Percentiles rank a stretch among this genome's conserved stretches.
phyloP scores from a whole-genome alignment of 2,797 vertebrate genomes.

The Psittacula echo region DNA sequence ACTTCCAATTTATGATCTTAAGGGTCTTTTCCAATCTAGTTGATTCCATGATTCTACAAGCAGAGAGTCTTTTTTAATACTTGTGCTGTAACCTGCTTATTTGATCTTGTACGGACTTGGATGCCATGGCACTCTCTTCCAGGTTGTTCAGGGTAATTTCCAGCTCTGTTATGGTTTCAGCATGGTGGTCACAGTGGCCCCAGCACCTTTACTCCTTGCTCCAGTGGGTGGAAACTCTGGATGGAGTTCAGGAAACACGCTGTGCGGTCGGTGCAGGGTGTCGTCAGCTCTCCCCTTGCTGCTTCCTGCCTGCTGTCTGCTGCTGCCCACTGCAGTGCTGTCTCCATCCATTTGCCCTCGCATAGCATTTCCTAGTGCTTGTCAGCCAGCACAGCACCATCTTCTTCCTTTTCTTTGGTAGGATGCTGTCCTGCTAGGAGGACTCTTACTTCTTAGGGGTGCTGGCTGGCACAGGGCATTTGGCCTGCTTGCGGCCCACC shows the following conservation, averaged over 20 bases:
- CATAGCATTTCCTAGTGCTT: not conserved
- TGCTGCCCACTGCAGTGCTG: not conserved
- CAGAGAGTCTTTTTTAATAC: not conserved
- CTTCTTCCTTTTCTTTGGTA: not conserved
- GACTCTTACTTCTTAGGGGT: not conserved
- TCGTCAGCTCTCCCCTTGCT: not conserved
- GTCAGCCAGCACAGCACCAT: not conserved
- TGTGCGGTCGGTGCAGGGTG: not conserved
- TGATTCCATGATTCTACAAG: not conserved
- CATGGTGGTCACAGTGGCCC: not conserved
- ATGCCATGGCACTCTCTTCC: not conserved
- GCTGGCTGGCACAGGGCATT: not conserved
- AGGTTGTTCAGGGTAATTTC: not conserved
- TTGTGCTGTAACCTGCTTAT: not conserved
- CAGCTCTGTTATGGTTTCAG: not conserved
- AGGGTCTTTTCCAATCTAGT: not conserved
- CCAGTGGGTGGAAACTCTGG: not conserved
- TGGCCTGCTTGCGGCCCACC: not conserved
- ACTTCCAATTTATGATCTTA: not conserved
- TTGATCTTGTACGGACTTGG: not conserved
- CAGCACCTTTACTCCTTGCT: not conserved
- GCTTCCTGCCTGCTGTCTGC: not conserved
- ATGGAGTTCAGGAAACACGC: not conserved
- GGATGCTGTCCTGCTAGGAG: not conserved
- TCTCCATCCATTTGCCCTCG: not conserved